phyloP scores from a whole-genome alignment of 2,888 invertebrate species.

The Acanthoscelides obtectus region DNA sequence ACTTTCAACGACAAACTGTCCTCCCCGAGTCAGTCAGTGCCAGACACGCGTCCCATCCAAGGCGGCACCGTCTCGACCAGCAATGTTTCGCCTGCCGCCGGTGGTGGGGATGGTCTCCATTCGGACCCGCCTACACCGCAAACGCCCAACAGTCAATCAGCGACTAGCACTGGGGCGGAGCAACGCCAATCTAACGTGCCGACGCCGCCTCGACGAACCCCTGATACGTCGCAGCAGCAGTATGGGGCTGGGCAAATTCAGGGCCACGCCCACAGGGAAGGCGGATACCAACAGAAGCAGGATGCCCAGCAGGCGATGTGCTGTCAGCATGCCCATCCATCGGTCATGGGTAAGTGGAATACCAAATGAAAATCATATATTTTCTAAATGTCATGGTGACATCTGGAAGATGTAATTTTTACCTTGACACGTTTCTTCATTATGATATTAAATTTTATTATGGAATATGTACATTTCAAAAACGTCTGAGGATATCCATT shows the following conservation, averaged over 20 bases:
- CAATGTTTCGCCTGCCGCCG: conserved; percentile 62
- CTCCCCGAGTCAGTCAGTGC: conserved; percentile 46
- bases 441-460: too few species aligned
- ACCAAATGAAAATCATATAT: too few species aligned
- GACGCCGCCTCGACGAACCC: conserved; percentile 21
- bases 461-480: too few species aligned
- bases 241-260: background rate
- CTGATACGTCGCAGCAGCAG: conserved; percentile 16
- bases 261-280: background rate
- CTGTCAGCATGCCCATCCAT: conserved; percentile 1
- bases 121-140: conserved; percentile 51
- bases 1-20: conserved; percentile 59
- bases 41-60: conserved; percentile 72
- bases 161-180: background rate
- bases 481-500: too few species aligned
- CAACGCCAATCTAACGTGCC: conserved; percentile 29
- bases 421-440: too few species aligned
- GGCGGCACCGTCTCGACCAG: conserved; percentile 82
- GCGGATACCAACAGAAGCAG: background rate
- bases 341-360: background rate
- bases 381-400: too few species aligned
- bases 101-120: conserved; percentile 51
- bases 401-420: too few species aligned
- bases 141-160: background rate
- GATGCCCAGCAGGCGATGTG: background rate